These are phyloP conservation scores for Tridacna gigas DNA, from an alignment of 2,888 invertebrate genomes.

Conservation along the genomic window DNA sequence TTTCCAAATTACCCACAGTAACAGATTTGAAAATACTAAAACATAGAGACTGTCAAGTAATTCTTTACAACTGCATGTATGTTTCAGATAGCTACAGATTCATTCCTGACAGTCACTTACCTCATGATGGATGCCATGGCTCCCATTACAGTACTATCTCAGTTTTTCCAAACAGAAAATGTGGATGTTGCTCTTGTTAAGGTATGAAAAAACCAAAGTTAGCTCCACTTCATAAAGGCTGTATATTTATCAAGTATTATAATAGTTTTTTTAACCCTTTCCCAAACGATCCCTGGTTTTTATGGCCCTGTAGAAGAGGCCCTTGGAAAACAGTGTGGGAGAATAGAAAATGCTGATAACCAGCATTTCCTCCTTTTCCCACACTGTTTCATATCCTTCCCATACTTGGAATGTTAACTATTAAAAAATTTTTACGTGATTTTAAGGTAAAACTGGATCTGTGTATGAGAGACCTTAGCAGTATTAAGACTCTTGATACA, in stretches of 20 bases:
- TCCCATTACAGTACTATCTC: slow-evolving; percentile 46
- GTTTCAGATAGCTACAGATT: slow-evolving; percentile 46
- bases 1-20: too few relatives aligned
- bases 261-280: not conserved
- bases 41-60: not conserved
- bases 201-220: slow-evolving; percentile 21
- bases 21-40: not conserved
- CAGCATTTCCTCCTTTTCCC: not conserved
- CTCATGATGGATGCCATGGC: slow-evolving; percentile 61
- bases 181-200: slow-evolving; percentile 55
- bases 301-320: not conserved
- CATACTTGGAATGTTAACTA: too few relatives aligned
- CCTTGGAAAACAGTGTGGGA: slow-evolving; percentile 5
- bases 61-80: not conserved
- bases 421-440: too few relatives aligned
- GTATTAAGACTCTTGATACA: too few relatives aligned
- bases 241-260: not conserved
- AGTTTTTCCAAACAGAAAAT: slow-evolving; percentile 63
- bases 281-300: not conserved
- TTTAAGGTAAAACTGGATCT: too few relatives aligned
- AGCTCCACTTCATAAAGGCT: too few relatives aligned
- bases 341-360: not conserved
- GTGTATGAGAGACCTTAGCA: too few relatives aligned
- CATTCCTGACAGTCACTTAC: slow-evolving; percentile 42
- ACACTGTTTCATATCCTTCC: not conserved